Conservation (phyloP, 2,797 vertebrate genomes). For the Brachyalestes nurse region DNA sequence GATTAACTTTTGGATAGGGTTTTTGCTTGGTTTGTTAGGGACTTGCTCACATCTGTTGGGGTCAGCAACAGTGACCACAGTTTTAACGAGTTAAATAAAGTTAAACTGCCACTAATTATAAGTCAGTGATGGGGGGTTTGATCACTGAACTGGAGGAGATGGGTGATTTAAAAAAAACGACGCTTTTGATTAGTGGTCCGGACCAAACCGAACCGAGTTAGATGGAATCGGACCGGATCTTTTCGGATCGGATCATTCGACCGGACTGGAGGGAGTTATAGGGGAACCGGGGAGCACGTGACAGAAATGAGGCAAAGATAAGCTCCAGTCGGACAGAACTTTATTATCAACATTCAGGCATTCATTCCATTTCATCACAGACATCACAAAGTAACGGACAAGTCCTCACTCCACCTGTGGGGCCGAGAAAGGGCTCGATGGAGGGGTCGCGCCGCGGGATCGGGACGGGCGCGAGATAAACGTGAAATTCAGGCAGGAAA, state of each 20-base stretch:
- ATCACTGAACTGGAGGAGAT: conserved; percentile 39
- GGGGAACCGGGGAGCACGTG: no score
- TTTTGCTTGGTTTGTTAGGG: conserved; percentile 71
- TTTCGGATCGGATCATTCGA: no score
- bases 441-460: conserved; percentile 15
- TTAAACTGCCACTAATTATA: conserved; percentile 81
- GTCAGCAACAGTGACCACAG: conserved; percentile 73
- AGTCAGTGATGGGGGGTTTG: conserved; percentile 77
- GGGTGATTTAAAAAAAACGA: no score
- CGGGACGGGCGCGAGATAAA: conserved; percentile 45
- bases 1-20: conserved; percentile 89
- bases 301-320: neutral
- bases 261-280: no score
- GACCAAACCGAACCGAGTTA: no score
- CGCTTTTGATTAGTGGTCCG: no score
- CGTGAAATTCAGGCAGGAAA: conserved; percentile 52
- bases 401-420: neutral
- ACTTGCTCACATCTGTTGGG: conserved; percentile 86
- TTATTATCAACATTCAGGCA: neutral
- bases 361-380: conserved; percentile 10
- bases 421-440: conserved; percentile 8
- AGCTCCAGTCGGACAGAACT: no score
- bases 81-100: conserved; percentile 79
- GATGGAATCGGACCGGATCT: no score
- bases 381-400: neutral